These are phyloP conservation scores for Protophormia terraenovae DNA, from an alignment of 2,888 invertebrate species.

Conservation along the genomic window DNA sequence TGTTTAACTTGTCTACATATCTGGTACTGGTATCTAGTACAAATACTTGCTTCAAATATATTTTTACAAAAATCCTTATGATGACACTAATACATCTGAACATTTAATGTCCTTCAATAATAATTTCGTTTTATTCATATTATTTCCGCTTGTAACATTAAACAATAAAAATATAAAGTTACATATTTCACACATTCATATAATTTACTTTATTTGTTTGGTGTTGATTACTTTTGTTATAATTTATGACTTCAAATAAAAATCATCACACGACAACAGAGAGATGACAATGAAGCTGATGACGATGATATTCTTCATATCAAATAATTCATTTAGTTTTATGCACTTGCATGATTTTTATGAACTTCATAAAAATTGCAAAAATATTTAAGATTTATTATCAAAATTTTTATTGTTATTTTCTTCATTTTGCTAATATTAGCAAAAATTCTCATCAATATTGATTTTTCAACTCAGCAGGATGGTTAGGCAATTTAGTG, in stretches of 20 bases:
- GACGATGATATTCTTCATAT: background rate
- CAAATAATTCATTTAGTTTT: constrained; percentile 34
- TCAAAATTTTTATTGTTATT: constrained; percentile 31
- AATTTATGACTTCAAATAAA: constrained; percentile 55
- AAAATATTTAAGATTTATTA: constrained; percentile 53
- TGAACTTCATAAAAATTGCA: constrained; percentile 40
- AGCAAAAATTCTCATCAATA: constrained; percentile 21
- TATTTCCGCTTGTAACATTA: background rate
- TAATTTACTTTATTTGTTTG: constrained; percentile 39
- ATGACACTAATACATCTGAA: background rate
- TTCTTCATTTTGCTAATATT: constrained; percentile 22
- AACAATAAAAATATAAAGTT: constrained; percentile 15
- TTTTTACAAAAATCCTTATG: background rate
- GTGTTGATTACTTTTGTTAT: constrained; percentile 51
- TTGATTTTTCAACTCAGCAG: constrained; percentile 37
- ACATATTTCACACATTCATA: constrained; percentile 61
- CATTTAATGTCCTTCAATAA: background rate
- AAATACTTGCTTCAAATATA: background rate
- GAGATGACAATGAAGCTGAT: background rate
- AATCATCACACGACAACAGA: background rate
- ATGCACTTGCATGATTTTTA: constrained; percentile 59
- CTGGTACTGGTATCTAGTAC: background rate
- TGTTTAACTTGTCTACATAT: too few species aligned
- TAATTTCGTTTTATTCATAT: background rate
- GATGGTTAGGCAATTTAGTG: background rate